Evolutionary conservation across 1,140 invertebrate genomes (phyloP), one percentile per base, ranked within the genome.

Genomic region (Plectrocnemia conspersa): DNA sequence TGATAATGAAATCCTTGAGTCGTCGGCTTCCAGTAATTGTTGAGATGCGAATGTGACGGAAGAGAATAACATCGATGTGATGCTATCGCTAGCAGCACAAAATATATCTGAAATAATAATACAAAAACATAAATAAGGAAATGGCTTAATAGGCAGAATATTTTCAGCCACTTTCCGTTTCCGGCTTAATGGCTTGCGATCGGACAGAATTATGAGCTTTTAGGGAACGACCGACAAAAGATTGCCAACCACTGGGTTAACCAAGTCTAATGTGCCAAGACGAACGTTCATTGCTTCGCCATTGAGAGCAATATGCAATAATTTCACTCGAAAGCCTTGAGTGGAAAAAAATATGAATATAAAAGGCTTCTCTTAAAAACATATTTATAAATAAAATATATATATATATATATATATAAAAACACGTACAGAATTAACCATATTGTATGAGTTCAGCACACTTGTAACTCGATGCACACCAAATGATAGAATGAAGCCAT

Each of bases 1-100:
- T 33, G 27, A 6, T 21, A n/a, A 3, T 25, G 21, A 29, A n/a
- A n/a, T n/a, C 33, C 29, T 38, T 50, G 47, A 10, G 13, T 11
- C 19, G 16, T 25, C 18, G n/a, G 33, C 33, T 50, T 32, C 33
- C 47, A 50, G 5, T 38, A 5, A 7, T 7, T 16, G 33, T 50
- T 13, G 47, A 35, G 9, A 47, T n/a, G 13, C 1, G 58, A 42
- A 16, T 47, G 40, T 32, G 35, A 56, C 54, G 54, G 11, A 24
- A 33, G 1, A 23, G 23, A 2, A 23, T 49, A 2, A 23, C 4
- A 19, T 47, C 45, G 16, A 49, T 40, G 22, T 29, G 27, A 29
- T 13, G 27, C n/a, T n/a, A 52, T n/a, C n/a, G 32, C 5, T 32
- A 50, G 16, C 10, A 40, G 32, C 24, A 42, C 35, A 19, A n/a